phyloP scores from a whole-genome alignment of 2,888 invertebrate genomes.

The Thecocarcelia acutangulata region DNA sequence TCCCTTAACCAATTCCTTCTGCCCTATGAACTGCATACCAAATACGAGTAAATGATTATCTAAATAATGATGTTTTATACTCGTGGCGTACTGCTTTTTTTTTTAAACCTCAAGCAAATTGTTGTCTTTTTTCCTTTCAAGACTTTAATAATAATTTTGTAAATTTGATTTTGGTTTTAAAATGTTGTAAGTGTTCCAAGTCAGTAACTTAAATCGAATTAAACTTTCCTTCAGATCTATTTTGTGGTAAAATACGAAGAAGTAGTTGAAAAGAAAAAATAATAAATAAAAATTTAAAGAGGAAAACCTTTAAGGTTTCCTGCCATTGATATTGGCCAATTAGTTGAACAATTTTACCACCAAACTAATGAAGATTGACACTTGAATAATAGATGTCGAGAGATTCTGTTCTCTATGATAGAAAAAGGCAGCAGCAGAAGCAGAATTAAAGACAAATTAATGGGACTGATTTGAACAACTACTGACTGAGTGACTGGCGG shows the following conservation, averaged over 20 bases:
- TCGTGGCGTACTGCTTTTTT: constrained; percentile 46
- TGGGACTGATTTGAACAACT: constrained; percentile 12
- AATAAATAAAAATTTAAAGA: constrained; percentile 16
- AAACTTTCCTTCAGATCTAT: constrained; percentile 18
- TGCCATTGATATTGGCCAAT: constrained; percentile 58
- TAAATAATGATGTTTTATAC: constrained; percentile 51
- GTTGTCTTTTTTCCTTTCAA: not conserved
- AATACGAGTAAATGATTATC: constrained; percentile 38
- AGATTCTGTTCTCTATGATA: constrained; percentile 47
- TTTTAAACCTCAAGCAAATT: constrained; percentile 44
- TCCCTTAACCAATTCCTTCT: constrained; percentile 7
- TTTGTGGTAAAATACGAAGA: not conserved
- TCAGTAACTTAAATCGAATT: constrained; percentile 36
- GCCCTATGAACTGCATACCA: constrained; percentile 30
- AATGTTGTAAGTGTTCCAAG: constrained; percentile 50
- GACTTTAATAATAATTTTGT: constrained; percentile 32
- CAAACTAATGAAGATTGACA: constrained; percentile 70
- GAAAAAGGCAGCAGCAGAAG: not conserved
- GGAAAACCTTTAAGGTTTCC: constrained; percentile 59
- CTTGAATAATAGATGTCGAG: constrained; percentile 63
- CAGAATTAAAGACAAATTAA: constrained; percentile 36
- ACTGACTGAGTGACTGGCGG: not conserved
- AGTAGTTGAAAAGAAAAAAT: not conserved
- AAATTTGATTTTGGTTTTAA: constrained; percentile 5
- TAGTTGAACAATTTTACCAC: constrained; percentile 65